A percentile compares a stretch with the other conserved stretches of the same genome.
phyloP scores from a whole-genome alignment of 2,113 vertebrate genomes.

The Stigmatopora nigra region DNA sequence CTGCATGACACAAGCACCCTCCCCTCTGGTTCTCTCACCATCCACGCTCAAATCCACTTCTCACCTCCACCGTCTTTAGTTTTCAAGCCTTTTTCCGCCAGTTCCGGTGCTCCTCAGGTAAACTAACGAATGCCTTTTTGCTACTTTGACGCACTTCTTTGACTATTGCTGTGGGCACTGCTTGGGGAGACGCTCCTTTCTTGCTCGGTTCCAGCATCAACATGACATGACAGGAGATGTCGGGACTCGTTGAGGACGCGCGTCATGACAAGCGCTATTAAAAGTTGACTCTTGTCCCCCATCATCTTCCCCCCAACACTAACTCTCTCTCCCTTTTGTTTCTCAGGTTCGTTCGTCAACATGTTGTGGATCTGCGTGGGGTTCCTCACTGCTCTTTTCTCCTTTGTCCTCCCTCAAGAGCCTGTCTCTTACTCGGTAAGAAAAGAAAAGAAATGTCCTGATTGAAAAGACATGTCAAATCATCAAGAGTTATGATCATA shows the following conservation, averaged over 20 bases:
- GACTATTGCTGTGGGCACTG: conserved; percentile 30
- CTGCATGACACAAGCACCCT: conserved; percentile 40
- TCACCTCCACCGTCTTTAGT: neutral
- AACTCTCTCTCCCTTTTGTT: conserved; percentile 9
- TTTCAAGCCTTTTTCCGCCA: neutral
- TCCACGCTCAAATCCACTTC: neutral
- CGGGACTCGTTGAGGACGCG: conserved; percentile 67
- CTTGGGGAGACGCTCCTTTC: conserved; percentile 37
- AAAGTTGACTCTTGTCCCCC: conserved; percentile 54
- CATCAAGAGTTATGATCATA: too few relatives aligned
- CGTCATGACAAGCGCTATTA: conserved; percentile 67
- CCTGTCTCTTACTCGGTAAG: conserved; percentile 92
- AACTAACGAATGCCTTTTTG: neutral
- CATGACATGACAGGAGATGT: conserved; percentile 64
- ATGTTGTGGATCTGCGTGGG: conserved; percentile 84
- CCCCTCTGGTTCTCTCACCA: conserved; percentile 45
- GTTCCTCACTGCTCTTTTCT: conserved; percentile 74
- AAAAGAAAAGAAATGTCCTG: conserved; percentile 1
- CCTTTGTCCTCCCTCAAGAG: conserved; percentile 78
- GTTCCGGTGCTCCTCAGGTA: neutral
- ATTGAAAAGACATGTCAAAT: too few relatives aligned
- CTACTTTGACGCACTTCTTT: conserved; percentile 50
- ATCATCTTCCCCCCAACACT: conserved; percentile 35
- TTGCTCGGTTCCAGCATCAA: conserved; percentile 52
- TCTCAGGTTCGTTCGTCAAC: conserved; percentile 63